Evolutionary conservation across 23 tunicate species (phyloP).

Genomic region (Pegea sp.): DNA sequence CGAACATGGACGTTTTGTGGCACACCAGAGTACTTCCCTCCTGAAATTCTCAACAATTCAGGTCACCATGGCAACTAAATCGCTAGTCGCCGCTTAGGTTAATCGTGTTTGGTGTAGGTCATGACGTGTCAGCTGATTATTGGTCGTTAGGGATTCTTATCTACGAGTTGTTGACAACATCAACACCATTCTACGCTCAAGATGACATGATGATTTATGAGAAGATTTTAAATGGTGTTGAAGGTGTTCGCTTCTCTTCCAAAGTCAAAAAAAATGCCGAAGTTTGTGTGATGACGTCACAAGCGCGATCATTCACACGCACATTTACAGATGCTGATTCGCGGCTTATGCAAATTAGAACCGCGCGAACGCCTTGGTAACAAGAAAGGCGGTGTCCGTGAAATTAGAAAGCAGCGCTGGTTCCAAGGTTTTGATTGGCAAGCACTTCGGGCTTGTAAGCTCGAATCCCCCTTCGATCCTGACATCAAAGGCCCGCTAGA

Average conservation of each 20-base stretch:
- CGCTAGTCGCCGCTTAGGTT: neutral
- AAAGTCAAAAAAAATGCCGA: slow-evolving; percentile 33
- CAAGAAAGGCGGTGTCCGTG: slow-evolving; percentile 37
- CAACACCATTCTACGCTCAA: slow-evolving; percentile 58
- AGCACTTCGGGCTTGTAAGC: slow-evolving; percentile 12
- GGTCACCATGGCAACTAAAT: slow-evolving; percentile 6
- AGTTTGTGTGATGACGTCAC: slow-evolving; percentile 11
- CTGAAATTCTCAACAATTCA: slow-evolving; percentile 44
- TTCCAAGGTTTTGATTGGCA: slow-evolving; percentile 77
- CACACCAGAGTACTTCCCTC: slow-evolving; percentile 94
- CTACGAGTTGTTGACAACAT: slow-evolving; percentile 51
- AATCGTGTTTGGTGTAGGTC: slow-evolving; percentile 15
- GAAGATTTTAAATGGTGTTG: slow-evolving; percentile 49
- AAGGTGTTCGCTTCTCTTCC: slow-evolving; percentile 36
- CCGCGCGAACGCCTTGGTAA: slow-evolving; percentile 57
- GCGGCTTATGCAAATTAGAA: slow-evolving; percentile 49
- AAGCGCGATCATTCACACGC: neutral
- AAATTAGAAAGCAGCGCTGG: slow-evolving; percentile 79
- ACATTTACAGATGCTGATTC: slow-evolving; percentile 22
- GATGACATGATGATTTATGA: slow-evolving; percentile 77
- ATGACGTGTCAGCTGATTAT: slow-evolving; percentile 59
- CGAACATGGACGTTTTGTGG: slow-evolving; percentile 96
- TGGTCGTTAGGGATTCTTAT: slow-evolving; percentile 78
- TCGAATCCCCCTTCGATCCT: slow-evolving; percentile 17
- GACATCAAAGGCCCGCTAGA: slow-evolving; percentile 17